Evolutionary conservation across 2,113 vertebrate genomes (phyloP).

Genomic region (Anhinga anhinga): DNA sequence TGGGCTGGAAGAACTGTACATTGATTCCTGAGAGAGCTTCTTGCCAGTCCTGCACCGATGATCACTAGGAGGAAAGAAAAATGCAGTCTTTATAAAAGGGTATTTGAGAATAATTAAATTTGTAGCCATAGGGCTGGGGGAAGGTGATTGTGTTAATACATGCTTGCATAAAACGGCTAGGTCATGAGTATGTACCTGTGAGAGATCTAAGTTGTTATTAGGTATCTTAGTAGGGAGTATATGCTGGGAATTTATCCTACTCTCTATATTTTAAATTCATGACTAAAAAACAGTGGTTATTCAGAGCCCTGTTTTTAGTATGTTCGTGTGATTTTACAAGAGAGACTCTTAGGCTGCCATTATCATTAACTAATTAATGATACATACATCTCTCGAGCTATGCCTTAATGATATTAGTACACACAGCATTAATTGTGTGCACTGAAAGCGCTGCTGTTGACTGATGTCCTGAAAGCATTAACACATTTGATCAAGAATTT

Average conservation of each 20-base stretch:
- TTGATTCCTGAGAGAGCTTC: slow-evolving; percentile 27
- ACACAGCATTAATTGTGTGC: slow-evolving; percentile 17
- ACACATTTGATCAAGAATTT: slow-evolving; percentile 44
- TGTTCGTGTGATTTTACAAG: neutral
- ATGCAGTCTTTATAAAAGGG: neutral
- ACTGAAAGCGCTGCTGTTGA: slow-evolving; percentile 20
- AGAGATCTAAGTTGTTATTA: neutral
- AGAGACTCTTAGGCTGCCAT: neutral
- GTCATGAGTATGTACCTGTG: neutral
- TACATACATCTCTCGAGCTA: slow-evolving; percentile 20
- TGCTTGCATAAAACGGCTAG: neutral
- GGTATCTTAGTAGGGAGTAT: neutral
- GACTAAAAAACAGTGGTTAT: neutral
- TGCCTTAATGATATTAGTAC: slow-evolving; percentile 31
- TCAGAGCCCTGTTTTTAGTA: neutral
- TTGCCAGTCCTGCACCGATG: neutral
- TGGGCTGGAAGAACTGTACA: slow-evolving; percentile 11
- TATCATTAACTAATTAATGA: slow-evolving; percentile 58
- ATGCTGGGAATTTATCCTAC: neutral
- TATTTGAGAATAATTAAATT: neutral
- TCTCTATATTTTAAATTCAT: neutral
- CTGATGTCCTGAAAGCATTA: slow-evolving; percentile 47
- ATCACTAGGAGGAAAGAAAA: neutral
- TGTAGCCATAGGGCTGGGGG: neutral
- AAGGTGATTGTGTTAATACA: neutral